These are phyloP conservation scores for Cyanoramphus novaezelandiae DNA, from an alignment of 2,113 vertebrate species.

Conservation along the genomic window DNA sequence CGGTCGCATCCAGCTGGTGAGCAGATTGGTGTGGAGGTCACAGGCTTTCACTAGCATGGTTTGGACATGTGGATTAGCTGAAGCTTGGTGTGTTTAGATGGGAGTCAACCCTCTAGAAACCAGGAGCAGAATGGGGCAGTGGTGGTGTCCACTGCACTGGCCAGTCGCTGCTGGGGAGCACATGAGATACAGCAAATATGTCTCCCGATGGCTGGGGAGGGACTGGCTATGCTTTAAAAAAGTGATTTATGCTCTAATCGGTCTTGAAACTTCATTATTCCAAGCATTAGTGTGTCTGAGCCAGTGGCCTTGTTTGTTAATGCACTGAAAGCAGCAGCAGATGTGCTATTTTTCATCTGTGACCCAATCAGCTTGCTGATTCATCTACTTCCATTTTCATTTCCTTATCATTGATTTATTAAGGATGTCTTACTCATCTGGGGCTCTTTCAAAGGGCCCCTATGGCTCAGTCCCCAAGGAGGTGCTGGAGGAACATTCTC, in stretches of 20 bases:
- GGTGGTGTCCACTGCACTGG: accelerated
- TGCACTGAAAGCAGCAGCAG: constrained; percentile 38
- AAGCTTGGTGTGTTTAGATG: neutral
- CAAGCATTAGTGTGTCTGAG: constrained; percentile 66
- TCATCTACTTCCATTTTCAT: constrained; percentile 68
- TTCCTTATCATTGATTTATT: constrained; percentile 75
- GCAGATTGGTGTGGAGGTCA: neutral
- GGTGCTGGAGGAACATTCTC: neutral
- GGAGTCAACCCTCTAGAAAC: neutral
- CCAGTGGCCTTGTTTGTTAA: constrained; percentile 66
- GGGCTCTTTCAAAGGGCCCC: constrained; percentile 24
- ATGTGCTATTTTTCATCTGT: constrained; percentile 54
- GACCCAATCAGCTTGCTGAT: constrained; percentile 43
- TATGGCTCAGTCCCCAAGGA: neutral
- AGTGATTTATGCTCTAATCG: constrained; percentile 74
- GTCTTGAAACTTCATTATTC: constrained; percentile 72
- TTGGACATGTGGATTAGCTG: neutral
- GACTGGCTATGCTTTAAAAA: constrained; percentile 40
- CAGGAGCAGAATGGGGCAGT: neutral
- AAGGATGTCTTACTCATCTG: constrained; percentile 71
- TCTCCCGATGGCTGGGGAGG: constrained; percentile 3
- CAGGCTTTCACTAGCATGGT: neutral
- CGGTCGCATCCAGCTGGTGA: neutral
- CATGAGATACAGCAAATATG: neutral
- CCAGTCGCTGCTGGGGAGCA: neutral